Evolutionary conservation across 2,888 invertebrate genomes (phyloP).

Genomic region (Dryobotodes eremita): DNA sequence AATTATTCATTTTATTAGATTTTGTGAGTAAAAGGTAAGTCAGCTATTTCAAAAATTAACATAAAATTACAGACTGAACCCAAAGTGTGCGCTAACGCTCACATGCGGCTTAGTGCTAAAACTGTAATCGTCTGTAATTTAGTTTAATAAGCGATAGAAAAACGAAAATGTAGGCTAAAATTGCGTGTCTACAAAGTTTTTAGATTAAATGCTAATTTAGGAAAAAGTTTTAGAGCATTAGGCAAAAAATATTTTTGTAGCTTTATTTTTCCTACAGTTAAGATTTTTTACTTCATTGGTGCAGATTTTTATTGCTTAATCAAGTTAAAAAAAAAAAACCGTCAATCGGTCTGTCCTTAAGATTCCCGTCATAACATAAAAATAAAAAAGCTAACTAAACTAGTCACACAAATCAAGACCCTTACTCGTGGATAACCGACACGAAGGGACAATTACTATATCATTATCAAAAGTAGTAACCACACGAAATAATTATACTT

Average conservation of each 20-base stretch:
- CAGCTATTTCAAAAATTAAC: conserved; percentile 41
- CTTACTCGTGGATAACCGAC: background rate
- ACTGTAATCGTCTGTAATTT: conserved; percentile 57
- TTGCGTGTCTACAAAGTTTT: conserved; percentile 46
- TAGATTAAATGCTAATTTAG: conserved; percentile 43
- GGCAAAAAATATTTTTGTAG: background rate
- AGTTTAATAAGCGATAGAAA: conserved; percentile 29
- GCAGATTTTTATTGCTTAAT: background rate
- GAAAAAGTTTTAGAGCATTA: background rate
- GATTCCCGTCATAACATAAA: background rate
- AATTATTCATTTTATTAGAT: background rate
- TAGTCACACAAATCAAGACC: conserved; percentile 3
- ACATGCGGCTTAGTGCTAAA: conserved; percentile 43
- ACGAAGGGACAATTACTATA: conserved; percentile 21
- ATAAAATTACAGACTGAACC: conserved; percentile 49
- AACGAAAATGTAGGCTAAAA: conserved; percentile 26
- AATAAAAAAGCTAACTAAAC: background rate
- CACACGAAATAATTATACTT: conserved; percentile 12
- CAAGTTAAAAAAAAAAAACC: background rate
- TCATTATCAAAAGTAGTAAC: conserved; percentile 9
- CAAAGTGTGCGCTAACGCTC: conserved; percentile 19
- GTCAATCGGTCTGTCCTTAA: background rate
- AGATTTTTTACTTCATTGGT: background rate
- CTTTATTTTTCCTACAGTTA: background rate
- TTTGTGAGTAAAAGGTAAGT: conserved; percentile 23